A percentile compares a stretch with the other conserved stretches of the same genome.
Evolutionary conservation across 2,888 invertebrate species (phyloP).

Genomic region (Archaeoteleia sp.): DNA sequence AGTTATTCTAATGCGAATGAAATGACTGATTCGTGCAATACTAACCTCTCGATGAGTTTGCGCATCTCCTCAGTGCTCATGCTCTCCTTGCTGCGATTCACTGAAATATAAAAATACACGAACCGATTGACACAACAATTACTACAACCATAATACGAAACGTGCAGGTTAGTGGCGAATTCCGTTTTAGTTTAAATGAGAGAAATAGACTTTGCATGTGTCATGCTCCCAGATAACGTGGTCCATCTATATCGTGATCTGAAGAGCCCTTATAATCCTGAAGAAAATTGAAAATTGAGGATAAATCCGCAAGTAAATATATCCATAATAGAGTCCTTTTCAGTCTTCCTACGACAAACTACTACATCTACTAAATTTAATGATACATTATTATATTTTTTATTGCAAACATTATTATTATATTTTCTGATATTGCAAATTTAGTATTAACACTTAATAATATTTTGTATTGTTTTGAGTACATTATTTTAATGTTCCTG

Average conservation of each 20-base stretch:
- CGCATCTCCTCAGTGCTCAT: constrained; percentile 97
- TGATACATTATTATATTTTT: neutral
- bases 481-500: too few species aligned
- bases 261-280: constrained; percentile 47
- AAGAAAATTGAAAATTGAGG: constrained; percentile 25
- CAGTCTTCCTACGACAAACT: constrained; percentile 4
- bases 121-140: constrained; percentile 77
- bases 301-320: too few species aligned
- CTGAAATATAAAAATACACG: constrained; percentile 79
- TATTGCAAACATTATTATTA: too few species aligned
- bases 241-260: constrained; percentile 32
- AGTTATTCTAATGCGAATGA: too few species aligned
- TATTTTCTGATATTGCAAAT: too few species aligned
- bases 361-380: neutral
- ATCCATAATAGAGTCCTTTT: neutral
- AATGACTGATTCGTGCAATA: constrained; percentile 75
- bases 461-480: too few species aligned
- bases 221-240: constrained; percentile 31
- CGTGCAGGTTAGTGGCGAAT: constrained; percentile 61
- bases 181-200: constrained; percentile 30
- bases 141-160: constrained; percentile 71
- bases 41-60: constrained; percentile 98
- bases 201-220: constrained; percentile 28
- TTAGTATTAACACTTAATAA: too few species aligned
- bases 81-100: constrained; percentile 89